These are phyloP conservation scores for Gnatocerus cornutus DNA, from an alignment of 2,888 invertebrate genomes.

Conservation along the genomic window DNA sequence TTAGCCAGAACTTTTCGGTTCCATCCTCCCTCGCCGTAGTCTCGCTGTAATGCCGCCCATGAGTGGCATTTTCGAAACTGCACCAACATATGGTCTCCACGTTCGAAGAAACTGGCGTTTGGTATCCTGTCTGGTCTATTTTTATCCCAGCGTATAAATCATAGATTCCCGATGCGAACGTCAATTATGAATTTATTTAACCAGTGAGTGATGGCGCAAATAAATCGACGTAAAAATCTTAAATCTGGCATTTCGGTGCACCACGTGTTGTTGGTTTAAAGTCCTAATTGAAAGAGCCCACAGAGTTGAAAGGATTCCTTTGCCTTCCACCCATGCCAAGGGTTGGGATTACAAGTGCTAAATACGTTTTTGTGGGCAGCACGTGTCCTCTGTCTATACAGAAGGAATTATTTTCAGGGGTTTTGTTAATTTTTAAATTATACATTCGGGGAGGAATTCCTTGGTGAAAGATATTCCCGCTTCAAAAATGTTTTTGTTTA, in stretches of 20 bases:
- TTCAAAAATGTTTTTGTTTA: slow-evolving; percentile 35
- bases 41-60: slow-evolving; percentile 17
- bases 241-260: slow-evolving; percentile 31
- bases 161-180: slow-evolving; percentile 28
- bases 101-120: slow-evolving; percentile 28
- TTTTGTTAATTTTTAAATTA: slow-evolving; percentile 36
- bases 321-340: slow-evolving; percentile 18
- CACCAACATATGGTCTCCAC: slow-evolving; percentile 38
- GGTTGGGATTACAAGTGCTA: slow-evolving; percentile 37
- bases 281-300: slow-evolving; percentile 43
- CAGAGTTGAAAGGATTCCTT: slow-evolving; percentile 32
- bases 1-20: too few species aligned
- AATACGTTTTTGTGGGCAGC: slow-evolving; percentile 35
- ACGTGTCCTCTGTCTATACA: slow-evolving; percentile 35
- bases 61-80: slow-evolving; percentile 41
- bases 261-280: slow-evolving; percentile 34
- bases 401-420: slow-evolving; percentile 12
- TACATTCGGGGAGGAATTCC: slow-evolving; percentile 16
- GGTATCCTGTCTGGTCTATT: slow-evolving; percentile 8
- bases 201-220: slow-evolving; percentile 6
- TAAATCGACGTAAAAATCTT: slow-evolving; percentile 5
- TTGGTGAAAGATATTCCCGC: slow-evolving; percentile 8
- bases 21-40: slow-evolving; percentile 22
- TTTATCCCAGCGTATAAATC: slow-evolving; percentile 29
- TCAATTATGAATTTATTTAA: slow-evolving; percentile 33